phyloP scores from a whole-genome alignment of 2,113 vertebrate genomes.

The Zosterops hypoxanthus region DNA sequence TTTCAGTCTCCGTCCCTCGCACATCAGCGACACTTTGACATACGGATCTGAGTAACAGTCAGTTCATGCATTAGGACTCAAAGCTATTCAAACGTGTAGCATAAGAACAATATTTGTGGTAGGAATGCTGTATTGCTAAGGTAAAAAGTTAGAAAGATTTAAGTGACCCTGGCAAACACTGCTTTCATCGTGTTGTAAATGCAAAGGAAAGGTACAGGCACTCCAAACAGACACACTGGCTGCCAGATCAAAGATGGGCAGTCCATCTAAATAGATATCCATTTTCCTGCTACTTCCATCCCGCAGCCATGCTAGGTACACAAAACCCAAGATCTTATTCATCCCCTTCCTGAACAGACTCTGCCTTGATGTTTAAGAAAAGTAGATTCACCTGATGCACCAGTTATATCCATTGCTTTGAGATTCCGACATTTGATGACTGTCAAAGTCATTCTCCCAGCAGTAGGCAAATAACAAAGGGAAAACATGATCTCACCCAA shows the following conservation, averaged over 20 bases:
- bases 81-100: background rate
- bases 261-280: background rate
- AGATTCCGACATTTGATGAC: slow-evolving; percentile 99
- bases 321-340: background rate
- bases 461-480: slow-evolving; percentile 96
- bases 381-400: slow-evolving; percentile 86
- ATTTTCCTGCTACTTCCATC: background rate
- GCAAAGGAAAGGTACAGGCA: background rate
- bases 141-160: background rate
- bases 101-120: background rate
- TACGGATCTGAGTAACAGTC: slow-evolving; percentile 85
- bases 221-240: background rate
- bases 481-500: slow-evolving; percentile 99
- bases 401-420: slow-evolving; percentile 99
- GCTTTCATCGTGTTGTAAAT: background rate
- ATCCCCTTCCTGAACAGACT: background rate
- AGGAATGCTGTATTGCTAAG: background rate
- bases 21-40: slow-evolving; percentile 96
- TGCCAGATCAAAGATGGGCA: background rate
- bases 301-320: background rate
- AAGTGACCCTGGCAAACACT: background rate
- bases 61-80: background rate
- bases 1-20: slow-evolving; percentile 92
- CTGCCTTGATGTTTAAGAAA: background rate
- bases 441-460: slow-evolving; percentile 95